Evolutionary conservation across 2,797 vertebrate genomes (phyloP), one percentile per base, ranked within the genome.

Genomic region (Microctenopoma steveboyesi): DNA sequence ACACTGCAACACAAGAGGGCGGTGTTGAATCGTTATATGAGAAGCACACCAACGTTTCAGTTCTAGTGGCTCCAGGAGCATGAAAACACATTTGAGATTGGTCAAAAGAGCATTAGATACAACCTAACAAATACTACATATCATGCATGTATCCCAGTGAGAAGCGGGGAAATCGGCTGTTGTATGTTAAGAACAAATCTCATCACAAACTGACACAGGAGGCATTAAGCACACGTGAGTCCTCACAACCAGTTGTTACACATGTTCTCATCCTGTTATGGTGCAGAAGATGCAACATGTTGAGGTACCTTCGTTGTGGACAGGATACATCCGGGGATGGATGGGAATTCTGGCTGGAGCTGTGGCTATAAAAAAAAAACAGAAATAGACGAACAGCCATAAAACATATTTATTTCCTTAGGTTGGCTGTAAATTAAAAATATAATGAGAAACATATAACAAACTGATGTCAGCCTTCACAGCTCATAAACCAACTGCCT

Each of bases 261-360:
- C 1, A 11, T 10, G 48, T 15, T 47, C 4, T 46, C 7, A 15
- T 7, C 25, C 1, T 0, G 2, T 33, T 74, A 5, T 40, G 15
- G 25, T 42, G 6, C 8, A 35, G 35, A 35, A 35, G 35, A 18
- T 18, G 18, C 18, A 18, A 15, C 16, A 4, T 33, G 42, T 16
- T 5, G 35, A 55, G 11, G 89, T 78, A 95, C 94, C 92, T 92
- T 94, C 93, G 2, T 91, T 94, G 74, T 91, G 90, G 45, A 92
- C 62, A 0, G 92, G 90, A 77, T 90, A 90, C 18, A 91, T 30
- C 16, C 77, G 56, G 7, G 93, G 92, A 47, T 92, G 91, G 76
- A 92, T 67, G 7, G 91, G 90, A 49, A 88, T 88, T 78, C 89
- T 88, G 37, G 80, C 86, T 4, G 92, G 89, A 84, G 93, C 91